Base-by-base conservation (phyloP, 2,797 vertebrate species). In the Clarias pachynema region DNA sequence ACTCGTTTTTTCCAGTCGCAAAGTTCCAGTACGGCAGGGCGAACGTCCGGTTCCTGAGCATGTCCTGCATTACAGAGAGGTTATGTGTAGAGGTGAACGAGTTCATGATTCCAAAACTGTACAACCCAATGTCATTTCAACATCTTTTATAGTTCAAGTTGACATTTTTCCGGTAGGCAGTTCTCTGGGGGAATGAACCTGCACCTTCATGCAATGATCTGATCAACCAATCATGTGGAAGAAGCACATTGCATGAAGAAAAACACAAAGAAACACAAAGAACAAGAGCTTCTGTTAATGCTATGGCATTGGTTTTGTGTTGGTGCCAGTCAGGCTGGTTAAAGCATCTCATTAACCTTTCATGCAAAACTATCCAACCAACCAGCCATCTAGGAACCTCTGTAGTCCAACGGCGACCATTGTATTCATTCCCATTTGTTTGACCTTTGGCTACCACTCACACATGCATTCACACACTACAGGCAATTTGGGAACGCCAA, bases 1-100 rank as follows among this genome's bases (percentile, higher is more conserved):
- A 99, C 0, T 95, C 91, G 1, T 94, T 98, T 91, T 95, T 96
- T 24, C 98, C 97, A 3, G 96, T 98, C 63, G 97, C 97, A 90
- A 99, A 99, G 92, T 99, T 98, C 97, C 98, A 99, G 91, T 98
- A 99, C 0, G 98, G 98, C 34, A 99, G 95, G 72, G 97, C 96
- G 69, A 99, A 99, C 5, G 93, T 93, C 7, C 96, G 92, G 37
- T 99, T 94, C 3, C 93, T 94, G 40, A 99, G 89, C 97, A 99
- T 97, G 83, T 97, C 96, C 98, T 99, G 89, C 1, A 82, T 2
- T 7, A 69, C 84, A 66, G 37, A 40, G 37, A 40, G 37, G 37
- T 37, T 37, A 78, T 49, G 84, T 60, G 44, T 37, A 31, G 20
- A 68, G 26, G 62, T 24, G 29, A 60, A 79, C 7, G 57, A 8